Base-by-base conservation (phyloP, 2,797 vertebrate species). In the Bryconaethiops microstoma region DNA sequence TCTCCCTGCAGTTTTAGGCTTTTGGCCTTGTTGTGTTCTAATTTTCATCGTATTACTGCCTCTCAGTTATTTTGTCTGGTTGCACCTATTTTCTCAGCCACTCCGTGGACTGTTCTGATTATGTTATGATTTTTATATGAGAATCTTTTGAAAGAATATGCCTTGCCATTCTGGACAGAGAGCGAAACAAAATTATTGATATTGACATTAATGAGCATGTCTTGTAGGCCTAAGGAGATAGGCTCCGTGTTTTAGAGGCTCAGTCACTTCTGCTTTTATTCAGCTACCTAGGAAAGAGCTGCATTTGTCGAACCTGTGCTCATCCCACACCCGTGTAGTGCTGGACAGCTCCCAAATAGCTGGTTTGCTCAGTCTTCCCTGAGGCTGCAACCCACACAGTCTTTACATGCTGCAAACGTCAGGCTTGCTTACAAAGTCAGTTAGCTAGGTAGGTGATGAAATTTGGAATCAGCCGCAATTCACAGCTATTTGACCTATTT, bases 301-400 rank as follows among this genome's bases (percentile, higher is more conserved):
- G 67, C 13, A 5, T 48, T 50, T 29, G 4, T 14, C 52, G 21
- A 69, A 16, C 13, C 16, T 17, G 29, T 40, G 5, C n/a, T 4
- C 3, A 29, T 54, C 21, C 4, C 69, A 48, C 21, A 1, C 23
- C 7, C 29, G 25, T 54, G 7, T 21, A 52, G 68, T 1, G 48
- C 48, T 72, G 50, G 25, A 12, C 29, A 13, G 7, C 16, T 19
- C 7, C 45, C 48, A 19, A 52, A 70, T 50, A 29, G 45, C 45
- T 71, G 23, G 50, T 55, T 72, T 72, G 48, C 23, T 29, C 14
- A 9, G 23, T 54, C 52, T 55, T 72, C 70, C 70, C 23, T n/a
- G 25, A 55, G 70, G 50, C 50, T 35, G 70, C 23, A 55, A 39
- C 54, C 50, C 50, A 17, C 21, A 29, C 12, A 29, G 23, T 52